Evolutionary conservation across 1,140 invertebrate species (phyloP).

Genomic region (Apis cerana): DNA sequence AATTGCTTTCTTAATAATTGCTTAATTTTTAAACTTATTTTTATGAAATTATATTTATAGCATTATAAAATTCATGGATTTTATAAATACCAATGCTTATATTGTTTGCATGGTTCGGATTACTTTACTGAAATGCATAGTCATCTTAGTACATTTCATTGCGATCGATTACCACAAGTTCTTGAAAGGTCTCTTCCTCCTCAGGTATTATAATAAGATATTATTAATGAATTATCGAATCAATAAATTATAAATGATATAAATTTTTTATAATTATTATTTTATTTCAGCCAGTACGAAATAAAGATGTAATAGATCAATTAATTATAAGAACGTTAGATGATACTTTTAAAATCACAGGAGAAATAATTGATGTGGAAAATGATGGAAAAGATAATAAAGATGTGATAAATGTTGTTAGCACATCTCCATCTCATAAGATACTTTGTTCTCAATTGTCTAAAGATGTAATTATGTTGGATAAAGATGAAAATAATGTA

Average conservation of each 20-base stretch:
- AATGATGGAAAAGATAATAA: background rate
- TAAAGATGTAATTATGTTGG: background rate
- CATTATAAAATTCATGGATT: slow-evolving; percentile 80
- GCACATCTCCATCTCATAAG: background rate
- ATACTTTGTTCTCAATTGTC: background rate
- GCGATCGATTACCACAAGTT: slow-evolving; percentile 76
- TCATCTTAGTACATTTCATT: slow-evolving; percentile 80
- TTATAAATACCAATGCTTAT: slow-evolving; percentile 81
- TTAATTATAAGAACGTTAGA: slow-evolving; percentile 71
- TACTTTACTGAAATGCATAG: slow-evolving; percentile 74
- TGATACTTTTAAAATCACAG: background rate
- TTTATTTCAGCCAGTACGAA: slow-evolving; percentile 62
- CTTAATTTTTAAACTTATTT: background rate
- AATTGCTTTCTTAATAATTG: background rate
- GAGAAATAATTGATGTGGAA: background rate
- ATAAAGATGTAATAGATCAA: slow-evolving; percentile 71
- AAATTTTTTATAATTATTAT: too few relatives aligned
- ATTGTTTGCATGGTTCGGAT: slow-evolving; percentile 79
- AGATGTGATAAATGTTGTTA: background rate
- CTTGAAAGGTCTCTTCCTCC: slow-evolving; percentile 74
- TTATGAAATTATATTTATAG: slow-evolving; percentile 47
- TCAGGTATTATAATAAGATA: slow-evolving; percentile 40
- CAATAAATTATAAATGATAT: background rate
- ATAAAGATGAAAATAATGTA: slow-evolving; percentile 13
- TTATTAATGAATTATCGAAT: background rate